Percentiles rank a stretch among this genome's conserved stretches.
Conservation (phyloP, 2,113 vertebrate species). For the Scortum barcoo region DNA sequence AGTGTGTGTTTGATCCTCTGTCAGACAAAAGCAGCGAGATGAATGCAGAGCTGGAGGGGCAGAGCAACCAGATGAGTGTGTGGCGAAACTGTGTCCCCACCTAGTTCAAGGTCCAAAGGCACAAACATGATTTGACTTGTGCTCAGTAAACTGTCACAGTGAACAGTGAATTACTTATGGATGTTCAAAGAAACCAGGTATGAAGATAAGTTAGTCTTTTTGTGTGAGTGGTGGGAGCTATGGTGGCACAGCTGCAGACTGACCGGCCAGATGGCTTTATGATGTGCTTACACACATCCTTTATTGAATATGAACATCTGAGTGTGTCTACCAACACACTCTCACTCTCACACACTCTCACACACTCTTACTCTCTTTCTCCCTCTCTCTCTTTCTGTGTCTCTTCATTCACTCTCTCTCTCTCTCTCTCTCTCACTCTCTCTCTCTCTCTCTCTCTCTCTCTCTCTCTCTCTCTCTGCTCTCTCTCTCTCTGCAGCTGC, state of each 20-base stretch:
- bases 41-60: not conserved
- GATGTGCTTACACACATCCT: conserved; percentile 28
- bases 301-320: conserved; percentile 28
- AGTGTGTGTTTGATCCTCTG: not conserved
- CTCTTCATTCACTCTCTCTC: not conserved
- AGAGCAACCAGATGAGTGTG: not conserved
- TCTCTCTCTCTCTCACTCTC: no score
- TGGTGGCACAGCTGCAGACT: conserved; percentile 44
- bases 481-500: not conserved
- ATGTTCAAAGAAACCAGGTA: not conserved
- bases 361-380: no score
- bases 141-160: no score
- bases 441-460: not conserved
- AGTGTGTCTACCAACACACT: conserved; percentile 20
- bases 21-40: conserved; percentile 9
- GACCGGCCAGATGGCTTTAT: conserved; percentile 41
- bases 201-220: not conserved
- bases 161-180: conserved; percentile 7
- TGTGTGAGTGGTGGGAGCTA: conserved; percentile 2
- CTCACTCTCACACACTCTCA: not conserved
- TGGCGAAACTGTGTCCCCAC: not conserved
- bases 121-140: not conserved
- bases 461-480: no score
- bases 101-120: not conserved
- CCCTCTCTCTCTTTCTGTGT: no score